Evolutionary conservation across 2,797 vertebrate genomes (phyloP).

Genomic region (Labeo calbasu): DNA sequence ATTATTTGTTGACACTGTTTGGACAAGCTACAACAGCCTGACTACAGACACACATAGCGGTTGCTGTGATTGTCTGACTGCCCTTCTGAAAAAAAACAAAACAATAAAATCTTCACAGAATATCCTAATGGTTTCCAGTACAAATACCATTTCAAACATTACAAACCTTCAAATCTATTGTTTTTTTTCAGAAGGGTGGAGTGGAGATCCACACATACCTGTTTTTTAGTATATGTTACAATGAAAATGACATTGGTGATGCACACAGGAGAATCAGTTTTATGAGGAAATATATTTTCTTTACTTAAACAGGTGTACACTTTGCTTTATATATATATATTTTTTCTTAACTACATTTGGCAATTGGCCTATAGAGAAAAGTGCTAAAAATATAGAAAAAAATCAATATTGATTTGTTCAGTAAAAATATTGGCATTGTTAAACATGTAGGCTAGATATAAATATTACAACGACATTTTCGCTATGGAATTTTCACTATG

Average conservation of each 20-base stretch:
- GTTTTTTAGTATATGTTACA: neutral
- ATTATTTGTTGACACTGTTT: neutral
- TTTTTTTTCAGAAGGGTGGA: neutral
- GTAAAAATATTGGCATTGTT: neutral
- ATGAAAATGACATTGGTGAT: neutral
- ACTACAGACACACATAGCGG: neutral
- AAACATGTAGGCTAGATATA: neutral
- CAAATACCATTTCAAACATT: too few species aligned
- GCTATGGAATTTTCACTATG: neutral
- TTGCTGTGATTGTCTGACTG: too few species aligned
- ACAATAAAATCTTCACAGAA: too few species aligned
- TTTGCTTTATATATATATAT: neutral
- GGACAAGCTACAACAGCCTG: neutral
- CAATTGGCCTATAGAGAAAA: neutral
- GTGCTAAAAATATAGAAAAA: neutral
- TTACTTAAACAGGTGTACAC: neutral
- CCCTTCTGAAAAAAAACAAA: too few species aligned
- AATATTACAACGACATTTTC: neutral
- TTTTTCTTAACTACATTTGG: neutral
- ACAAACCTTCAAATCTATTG: too few species aligned
- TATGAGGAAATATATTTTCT: slow-evolving; percentile 12
- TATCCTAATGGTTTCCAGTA: too few species aligned
- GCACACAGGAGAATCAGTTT: neutral
- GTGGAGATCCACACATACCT: neutral
- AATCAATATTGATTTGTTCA: neutral